phyloP scores from a whole-genome alignment of 2,113 vertebrate species.

The Hydrolagus affinis region DNA sequence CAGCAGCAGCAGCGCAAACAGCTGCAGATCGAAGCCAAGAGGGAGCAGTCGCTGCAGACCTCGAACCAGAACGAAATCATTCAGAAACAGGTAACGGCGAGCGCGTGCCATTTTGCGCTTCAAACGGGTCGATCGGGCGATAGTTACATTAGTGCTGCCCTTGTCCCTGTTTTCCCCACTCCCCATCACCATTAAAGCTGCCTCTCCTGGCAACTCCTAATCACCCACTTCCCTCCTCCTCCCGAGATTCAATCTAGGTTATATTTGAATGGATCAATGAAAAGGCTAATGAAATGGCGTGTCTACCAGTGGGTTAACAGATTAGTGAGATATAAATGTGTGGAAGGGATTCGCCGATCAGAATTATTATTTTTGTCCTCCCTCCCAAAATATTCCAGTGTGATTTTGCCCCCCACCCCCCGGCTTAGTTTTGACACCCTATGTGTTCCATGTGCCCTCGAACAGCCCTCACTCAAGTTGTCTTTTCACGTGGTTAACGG shows the following conservation, averaged over 20 bases:
- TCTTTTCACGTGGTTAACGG: not conserved
- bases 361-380: too few species aligned
- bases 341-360: too few species aligned
- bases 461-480: not conserved
- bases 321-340: too few species aligned
- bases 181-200: not conserved
- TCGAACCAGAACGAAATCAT: slow-evolving; percentile 80
- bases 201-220: not conserved
- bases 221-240: not conserved
- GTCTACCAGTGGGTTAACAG: too few species aligned
- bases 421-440: too few species aligned
- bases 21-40: slow-evolving; percentile 78
- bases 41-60: slow-evolving; percentile 73
- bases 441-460: not conserved
- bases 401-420: too few species aligned
- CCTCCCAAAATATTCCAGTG: too few species aligned
- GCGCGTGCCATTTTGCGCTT: too few species aligned
- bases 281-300: too few species aligned
- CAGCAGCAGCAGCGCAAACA: slow-evolving; percentile 87
- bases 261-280: too few species aligned
- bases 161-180: not conserved
- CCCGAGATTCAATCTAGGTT: too few species aligned
- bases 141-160: not conserved
- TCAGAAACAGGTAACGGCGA: slow-evolving; percentile 80
- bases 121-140: not conserved